Evolutionary conservation across 1,140 invertebrate genomes (phyloP).

Genomic region (roundworm (Caenorhabditis elegans)): DNA sequence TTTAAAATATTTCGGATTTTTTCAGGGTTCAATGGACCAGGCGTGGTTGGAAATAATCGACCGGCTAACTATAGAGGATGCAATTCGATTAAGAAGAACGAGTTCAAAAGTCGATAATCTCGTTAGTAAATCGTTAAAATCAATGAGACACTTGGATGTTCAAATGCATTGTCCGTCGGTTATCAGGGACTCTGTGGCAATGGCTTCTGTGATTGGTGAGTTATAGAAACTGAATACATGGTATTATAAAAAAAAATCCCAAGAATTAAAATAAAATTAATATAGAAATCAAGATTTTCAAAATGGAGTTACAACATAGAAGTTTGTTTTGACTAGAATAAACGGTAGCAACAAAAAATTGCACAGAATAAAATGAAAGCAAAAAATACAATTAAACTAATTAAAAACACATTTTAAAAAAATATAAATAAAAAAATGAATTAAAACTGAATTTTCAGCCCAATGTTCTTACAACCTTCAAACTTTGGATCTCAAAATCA

Average conservation of each 20-base stretch:
- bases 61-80: neutral
- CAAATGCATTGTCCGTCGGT: neutral
- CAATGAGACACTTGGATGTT: neutral
- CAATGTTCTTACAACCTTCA: neutral
- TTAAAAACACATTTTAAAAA: too few species aligned
- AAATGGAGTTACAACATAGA: too few species aligned
- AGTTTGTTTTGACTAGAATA: too few species aligned
- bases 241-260: too few species aligned
- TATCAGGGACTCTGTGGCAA: neutral
- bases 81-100: neutral
- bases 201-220: neutral
- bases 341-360: too few species aligned
- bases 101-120: neutral
- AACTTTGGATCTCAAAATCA: neutral
- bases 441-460: neutral
- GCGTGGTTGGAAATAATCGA: slow-evolving; percentile 6
- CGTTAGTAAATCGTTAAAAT: neutral
- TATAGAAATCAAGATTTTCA: too few species aligned
- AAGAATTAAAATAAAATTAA: too few species aligned
- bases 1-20: too few species aligned
- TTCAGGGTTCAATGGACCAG: neutral
- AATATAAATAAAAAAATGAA: too few species aligned
- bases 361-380: too few species aligned
- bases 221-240: neutral
- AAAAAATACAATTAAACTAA: too few species aligned